Evolutionary conservation across 2,113 vertebrate species (phyloP).

Genomic region (Microtus ochrogaster): DNA sequence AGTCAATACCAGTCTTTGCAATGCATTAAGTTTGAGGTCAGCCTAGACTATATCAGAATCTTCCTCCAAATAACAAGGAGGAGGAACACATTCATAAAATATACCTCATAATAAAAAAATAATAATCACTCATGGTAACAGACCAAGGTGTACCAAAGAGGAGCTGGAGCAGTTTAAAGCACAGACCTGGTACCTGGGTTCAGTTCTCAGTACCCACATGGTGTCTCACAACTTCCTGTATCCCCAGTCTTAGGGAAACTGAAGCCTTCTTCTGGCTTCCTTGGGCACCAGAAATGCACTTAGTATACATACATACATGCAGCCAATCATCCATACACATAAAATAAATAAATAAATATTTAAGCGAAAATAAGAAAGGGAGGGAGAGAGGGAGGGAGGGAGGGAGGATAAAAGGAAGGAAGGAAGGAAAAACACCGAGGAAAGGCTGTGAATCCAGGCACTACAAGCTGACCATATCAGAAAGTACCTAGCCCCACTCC

Average conservation of each 20-base stretch:
- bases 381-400: neutral
- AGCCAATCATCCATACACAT: neutral
- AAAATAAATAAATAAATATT: neutral
- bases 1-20: neutral
- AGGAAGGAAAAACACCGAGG: too few relatives aligned
- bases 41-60: neutral
- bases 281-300: neutral
- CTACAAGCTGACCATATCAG: neutral
- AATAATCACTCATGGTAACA: neutral
- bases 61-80: neutral
- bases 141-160: neutral
- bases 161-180: neutral
- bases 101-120: neutral
- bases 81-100: neutral
- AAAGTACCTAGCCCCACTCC: neutral
- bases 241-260: neutral
- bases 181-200: neutral
- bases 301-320: neutral
- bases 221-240: neutral
- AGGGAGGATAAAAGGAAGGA: neutral
- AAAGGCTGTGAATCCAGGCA: neutral
- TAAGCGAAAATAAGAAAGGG: neutral
- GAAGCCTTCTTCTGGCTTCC: neutral
- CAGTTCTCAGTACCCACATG: neutral
- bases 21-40: neutral